Conservation (phyloP, 2,797 vertebrate species). For the Eurystomus glaucurus region DNA sequence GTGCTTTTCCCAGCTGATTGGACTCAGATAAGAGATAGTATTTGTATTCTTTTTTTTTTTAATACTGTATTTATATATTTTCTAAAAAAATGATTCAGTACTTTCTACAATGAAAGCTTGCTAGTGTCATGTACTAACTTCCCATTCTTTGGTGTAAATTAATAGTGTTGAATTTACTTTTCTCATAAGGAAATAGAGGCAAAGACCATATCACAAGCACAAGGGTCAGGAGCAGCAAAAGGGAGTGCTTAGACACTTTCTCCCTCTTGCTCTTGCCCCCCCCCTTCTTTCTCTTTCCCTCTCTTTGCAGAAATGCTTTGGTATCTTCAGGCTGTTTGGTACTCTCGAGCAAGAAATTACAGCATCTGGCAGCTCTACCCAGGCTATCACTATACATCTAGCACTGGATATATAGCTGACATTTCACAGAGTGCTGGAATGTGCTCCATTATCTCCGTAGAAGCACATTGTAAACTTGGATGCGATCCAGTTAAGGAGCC, state of each 20-base stretch:
- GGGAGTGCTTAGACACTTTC: background rate
- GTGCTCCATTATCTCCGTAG: constrained; percentile 36
- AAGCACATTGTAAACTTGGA: constrained; percentile 23
- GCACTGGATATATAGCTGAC: background rate
- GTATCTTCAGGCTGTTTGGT: background rate
- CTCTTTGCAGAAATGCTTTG: background rate
- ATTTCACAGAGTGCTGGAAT: constrained; percentile 26
- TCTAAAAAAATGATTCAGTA: accelerated
- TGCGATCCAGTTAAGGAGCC: constrained; percentile 23
- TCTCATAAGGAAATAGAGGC: background rate
- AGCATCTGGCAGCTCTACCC: background rate
- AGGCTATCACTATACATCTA: constrained; percentile 37
- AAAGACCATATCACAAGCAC: background rate
- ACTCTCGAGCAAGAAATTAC: background rate
- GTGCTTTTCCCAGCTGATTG: background rate
- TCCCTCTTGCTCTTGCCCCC: background rate
- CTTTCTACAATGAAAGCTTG: background rate
- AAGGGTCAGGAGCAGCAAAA: background rate
- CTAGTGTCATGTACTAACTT: background rate
- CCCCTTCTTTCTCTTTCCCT: background rate
- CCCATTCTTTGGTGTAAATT: background rate
- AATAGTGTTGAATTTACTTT: background rate
- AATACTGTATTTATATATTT: background rate
- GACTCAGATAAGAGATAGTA: background rate
- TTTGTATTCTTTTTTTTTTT: background rate